Conservation (phyloP, 2,888 invertebrate genomes). For the Drosophila cognata region DNA sequence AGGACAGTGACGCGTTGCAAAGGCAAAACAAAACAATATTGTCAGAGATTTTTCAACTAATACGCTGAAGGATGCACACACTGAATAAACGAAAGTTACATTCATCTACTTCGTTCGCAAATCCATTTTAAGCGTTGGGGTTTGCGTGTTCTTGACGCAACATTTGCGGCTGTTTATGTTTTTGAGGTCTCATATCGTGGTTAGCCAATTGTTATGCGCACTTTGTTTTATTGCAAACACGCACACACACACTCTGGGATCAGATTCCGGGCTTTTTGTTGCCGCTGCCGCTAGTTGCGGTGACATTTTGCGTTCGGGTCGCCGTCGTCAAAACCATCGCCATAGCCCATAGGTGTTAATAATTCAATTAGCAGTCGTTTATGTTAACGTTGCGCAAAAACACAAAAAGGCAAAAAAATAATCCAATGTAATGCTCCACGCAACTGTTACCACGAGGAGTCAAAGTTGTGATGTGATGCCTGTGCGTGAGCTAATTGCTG, state of each 20-base stretch:
- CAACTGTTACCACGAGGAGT: slow-evolving; percentile 60
- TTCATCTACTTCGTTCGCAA: not conserved
- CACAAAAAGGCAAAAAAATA: slow-evolving; percentile 18
- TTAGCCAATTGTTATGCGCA: slow-evolving; percentile 74
- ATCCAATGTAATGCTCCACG: slow-evolving; percentile 65
- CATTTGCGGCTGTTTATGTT: slow-evolving; percentile 77
- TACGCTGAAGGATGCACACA: not conserved
- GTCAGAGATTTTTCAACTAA: not conserved
- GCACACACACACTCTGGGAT: slow-evolving; percentile 23
- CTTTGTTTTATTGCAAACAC: slow-evolving; percentile 73
- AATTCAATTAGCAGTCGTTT: slow-evolving; percentile 75
- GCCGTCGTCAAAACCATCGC: slow-evolving; percentile 28
- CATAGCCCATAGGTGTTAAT: slow-evolving; percentile 63
- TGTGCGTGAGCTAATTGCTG: slow-evolving; percentile 16
- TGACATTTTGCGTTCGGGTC: slow-evolving; percentile 53
- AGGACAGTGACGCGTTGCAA: not conserved
- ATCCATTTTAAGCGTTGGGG: slow-evolving; percentile 10
- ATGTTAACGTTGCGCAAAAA: slow-evolving; percentile 53
- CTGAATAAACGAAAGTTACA: not conserved
- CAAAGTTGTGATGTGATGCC: slow-evolving; percentile 23
- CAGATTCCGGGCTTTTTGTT: not conserved
- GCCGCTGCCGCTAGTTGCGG: slow-evolving; percentile 37
- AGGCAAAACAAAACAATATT: not conserved
- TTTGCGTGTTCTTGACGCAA: slow-evolving; percentile 76
- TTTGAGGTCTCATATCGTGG: slow-evolving; percentile 75